A percentile compares a stretch with the other conserved stretches of the same genome.
Evolutionary conservation across 2,797 vertebrate genomes (phyloP).

Genomic region (Labeo calbasu): DNA sequence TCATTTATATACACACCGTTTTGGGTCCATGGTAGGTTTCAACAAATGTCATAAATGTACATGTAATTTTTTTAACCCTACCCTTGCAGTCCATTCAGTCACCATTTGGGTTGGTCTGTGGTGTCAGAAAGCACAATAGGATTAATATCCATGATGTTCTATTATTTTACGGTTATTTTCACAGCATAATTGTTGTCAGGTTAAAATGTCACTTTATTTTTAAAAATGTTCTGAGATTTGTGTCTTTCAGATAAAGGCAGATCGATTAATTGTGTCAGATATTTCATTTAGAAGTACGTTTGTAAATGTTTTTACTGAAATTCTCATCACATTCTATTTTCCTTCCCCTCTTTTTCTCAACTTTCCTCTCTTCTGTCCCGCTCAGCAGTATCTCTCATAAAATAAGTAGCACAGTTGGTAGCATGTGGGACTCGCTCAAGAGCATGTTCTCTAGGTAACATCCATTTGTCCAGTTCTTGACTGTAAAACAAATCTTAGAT

Average conservation of each 20-base stretch:
- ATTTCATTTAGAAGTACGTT: conserved; percentile 17
- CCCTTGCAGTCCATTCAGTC: neutral
- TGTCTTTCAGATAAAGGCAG: neutral
- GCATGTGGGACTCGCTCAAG: conserved; percentile 96
- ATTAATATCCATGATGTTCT: neutral
- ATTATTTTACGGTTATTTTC: neutral
- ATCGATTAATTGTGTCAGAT: neutral
- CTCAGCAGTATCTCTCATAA: conserved; percentile 90
- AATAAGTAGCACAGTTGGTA: conserved; percentile 95
- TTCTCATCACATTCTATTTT: conserved; percentile 56
- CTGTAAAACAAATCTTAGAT: conserved; percentile 16
- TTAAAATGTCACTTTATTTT: neutral
- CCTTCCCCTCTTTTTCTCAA: conserved; percentile 75
- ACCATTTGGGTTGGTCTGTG: neutral
- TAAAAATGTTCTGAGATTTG: neutral
- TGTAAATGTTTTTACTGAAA: conserved; percentile 44
- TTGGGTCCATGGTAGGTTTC: neutral
- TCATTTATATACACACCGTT: neutral
- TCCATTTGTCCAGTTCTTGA: conserved; percentile 67
- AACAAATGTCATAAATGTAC: neutral
- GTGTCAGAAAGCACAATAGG: neutral
- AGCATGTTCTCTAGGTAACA: conserved; percentile 96
- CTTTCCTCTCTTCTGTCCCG: conserved; percentile 73
- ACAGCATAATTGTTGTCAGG: neutral
- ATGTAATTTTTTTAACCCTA: neutral